phyloP scores from a whole-genome alignment of 2,888 invertebrate genomes.

The Leptura quadrifasciata region DNA sequence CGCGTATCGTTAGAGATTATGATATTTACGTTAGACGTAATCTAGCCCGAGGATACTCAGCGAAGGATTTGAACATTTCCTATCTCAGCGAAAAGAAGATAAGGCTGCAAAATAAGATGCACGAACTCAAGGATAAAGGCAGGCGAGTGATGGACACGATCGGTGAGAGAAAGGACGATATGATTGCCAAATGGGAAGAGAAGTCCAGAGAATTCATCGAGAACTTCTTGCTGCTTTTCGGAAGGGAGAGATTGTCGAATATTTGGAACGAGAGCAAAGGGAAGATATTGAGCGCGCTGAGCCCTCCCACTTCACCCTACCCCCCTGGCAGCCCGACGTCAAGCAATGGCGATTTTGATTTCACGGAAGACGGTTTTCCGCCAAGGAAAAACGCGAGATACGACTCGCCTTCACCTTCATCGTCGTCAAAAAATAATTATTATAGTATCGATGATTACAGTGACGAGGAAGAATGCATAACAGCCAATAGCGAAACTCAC shows the following conservation, averaged over 20 bases:
- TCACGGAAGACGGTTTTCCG: constrained; percentile 68
- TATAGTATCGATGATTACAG: constrained; percentile 67
- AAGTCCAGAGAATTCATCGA: constrained; percentile 98
- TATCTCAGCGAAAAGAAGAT: constrained; percentile 99
- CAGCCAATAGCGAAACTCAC: constrained; percentile 34
- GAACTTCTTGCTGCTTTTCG: constrained; percentile 95
- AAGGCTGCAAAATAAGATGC: constrained; percentile 96
- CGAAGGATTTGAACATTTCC: constrained; percentile 98
- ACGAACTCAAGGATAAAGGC: constrained; percentile 94
- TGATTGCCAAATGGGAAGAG: constrained; percentile 98
- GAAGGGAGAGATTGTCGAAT: constrained; percentile 88
- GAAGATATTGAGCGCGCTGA: constrained; percentile 91
- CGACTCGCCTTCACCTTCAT: constrained; percentile 66
- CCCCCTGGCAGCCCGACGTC: constrained; percentile 68
- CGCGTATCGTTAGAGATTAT: constrained; percentile 98
- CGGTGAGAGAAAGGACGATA: constrained; percentile 91
- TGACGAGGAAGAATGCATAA: constrained; percentile 67
- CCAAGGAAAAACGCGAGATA: constrained; percentile 71
- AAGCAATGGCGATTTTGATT: constrained; percentile 68
- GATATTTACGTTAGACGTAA: constrained; percentile 98
- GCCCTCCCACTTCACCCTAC: constrained; percentile 89
- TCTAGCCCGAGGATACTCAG: constrained; percentile 96
- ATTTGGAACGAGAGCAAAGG: constrained; percentile 96
- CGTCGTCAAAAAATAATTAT: constrained; percentile 55
- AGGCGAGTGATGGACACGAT: constrained; percentile 89